phyloP scores from a whole-genome alignment of 1,140 invertebrate species.

The Pectinophora gossypiella region DNA sequence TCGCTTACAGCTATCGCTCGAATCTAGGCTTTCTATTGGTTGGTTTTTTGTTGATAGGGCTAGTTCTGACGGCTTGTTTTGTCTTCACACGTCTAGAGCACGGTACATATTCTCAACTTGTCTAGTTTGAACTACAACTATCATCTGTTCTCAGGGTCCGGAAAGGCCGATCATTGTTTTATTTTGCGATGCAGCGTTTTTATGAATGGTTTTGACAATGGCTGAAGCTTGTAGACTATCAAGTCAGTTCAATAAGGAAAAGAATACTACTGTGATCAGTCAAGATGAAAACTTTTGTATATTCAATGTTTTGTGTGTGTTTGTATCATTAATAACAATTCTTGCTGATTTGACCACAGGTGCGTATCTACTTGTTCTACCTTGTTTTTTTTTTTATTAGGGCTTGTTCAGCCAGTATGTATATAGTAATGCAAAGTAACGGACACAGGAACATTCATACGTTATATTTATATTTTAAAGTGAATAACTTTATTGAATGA shows the following conservation, averaged over 20 bases:
- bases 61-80: neutral
- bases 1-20: neutral
- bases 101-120: neutral
- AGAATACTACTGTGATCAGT: conserved; percentile 11
- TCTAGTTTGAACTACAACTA: neutral
- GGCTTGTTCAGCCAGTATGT: too few species aligned
- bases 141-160: neutral
- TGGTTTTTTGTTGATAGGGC: neutral
- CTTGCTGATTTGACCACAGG: conserved; percentile 67
- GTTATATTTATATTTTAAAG: too few species aligned
- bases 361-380: too few species aligned
- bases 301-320: conserved; percentile 64
- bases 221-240: conserved; percentile 61
- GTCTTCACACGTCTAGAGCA: neutral
- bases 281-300: conserved; percentile 65
- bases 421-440: too few species aligned
- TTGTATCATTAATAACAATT: conserved; percentile 65
- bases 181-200: neutral
- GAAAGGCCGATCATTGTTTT: neutral
- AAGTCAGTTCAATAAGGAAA: conserved; percentile 19
- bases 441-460: too few species aligned
- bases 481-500: too few species aligned
- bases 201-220: conserved; percentile 40
- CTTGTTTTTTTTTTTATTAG: too few species aligned
- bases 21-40: neutral